phyloP scores from a whole-genome alignment of 2,113 vertebrate genomes.

The Pseudorhombus dupliciocellatus region DNA sequence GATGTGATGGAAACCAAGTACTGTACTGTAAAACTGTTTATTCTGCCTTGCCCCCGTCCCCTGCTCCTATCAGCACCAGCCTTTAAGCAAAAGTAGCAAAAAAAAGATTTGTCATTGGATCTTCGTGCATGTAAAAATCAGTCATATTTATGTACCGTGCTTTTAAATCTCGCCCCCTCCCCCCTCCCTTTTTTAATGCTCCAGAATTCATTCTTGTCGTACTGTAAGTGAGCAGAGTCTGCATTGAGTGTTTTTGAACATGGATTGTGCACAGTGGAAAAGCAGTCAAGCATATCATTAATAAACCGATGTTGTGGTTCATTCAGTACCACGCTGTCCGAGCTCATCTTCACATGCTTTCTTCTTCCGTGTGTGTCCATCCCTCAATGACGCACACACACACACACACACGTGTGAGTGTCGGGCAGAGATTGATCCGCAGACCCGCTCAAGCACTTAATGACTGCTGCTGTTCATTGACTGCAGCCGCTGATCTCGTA shows the following conservation, averaged over 20 bases:
- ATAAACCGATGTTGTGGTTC: slow-evolving; percentile 71
- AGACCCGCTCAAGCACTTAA: background rate
- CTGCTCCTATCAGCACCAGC: slow-evolving; percentile 63
- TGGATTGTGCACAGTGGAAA: slow-evolving; percentile 81
- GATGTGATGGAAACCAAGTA: slow-evolving; percentile 74
- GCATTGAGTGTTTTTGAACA: slow-evolving; percentile 80
- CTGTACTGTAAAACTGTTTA: slow-evolving; percentile 67
- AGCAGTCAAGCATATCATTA: slow-evolving; percentile 78
- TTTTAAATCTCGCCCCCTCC: slow-evolving; percentile 59
- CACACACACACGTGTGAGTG: background rate
- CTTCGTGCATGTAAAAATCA: slow-evolving; percentile 68
- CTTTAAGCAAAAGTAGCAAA: slow-evolving; percentile 67
- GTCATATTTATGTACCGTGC: slow-evolving; percentile 78
- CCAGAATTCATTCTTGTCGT: slow-evolving; percentile 75
- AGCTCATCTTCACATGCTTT: slow-evolving; percentile 8
- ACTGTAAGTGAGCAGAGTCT: slow-evolving; percentile 79
- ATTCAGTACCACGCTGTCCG: slow-evolving; percentile 49
- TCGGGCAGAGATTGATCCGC: background rate
- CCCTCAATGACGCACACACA: background rate
- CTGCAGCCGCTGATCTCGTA: background rate
- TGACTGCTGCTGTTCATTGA: background rate
- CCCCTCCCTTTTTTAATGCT: slow-evolving; percentile 57
- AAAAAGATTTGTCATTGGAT: slow-evolving; percentile 46
- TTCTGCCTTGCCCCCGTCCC: slow-evolving; percentile 64
- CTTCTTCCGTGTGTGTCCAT: background rate